Evolutionary conservation across 1,140 invertebrate species (phyloP), one percentile per base, ranked within the genome.

Genomic region (Apis mellifera): DNA sequence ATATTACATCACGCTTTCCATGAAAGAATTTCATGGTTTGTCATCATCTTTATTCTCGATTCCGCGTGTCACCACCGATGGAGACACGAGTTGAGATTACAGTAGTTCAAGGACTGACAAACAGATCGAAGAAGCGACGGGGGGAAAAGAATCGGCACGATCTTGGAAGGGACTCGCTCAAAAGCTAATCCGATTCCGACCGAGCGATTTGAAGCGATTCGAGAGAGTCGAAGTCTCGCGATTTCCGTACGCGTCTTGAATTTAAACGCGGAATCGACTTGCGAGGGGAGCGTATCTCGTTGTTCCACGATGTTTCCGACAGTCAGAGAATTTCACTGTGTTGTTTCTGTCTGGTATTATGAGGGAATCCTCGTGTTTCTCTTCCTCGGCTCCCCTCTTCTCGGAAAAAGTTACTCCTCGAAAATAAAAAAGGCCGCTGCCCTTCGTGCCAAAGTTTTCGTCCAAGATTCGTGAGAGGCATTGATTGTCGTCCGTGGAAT

Each of bases 401-500:
- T n/a, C 32, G 9, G 62, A 32, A 64, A 64, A 64, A 64, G 26
- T 64, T 64, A 19, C 23, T 17, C 17, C 8, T n/a, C 11, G 62
- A 59, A 55, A 87, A 84, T 81, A 87, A 82, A 81, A 65, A 73
- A 8, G 42, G 26, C 59, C 59, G 9, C 17, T 17, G 4, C 4
- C 19, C 7, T 62, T 62, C n/a, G 21, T 4, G 1, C 21, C 12
- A 0, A n/a, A 75, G 85, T 87, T 87, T 87, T 78, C 82, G 12
- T 81, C 78, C 81, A 65, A 84, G 86, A 80, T 86, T 86, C 72
- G 60, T 66, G 64, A 64, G 65, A 26, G n/a, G 23, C 57, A 7
- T 69, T 50, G 66, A 60, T 66, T 48, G 64, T 32, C 78, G 83
- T 71, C 82, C 89, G 81, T 65, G 76, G 89, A 90, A 90, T 86